Percentiles rank a stretch among this genome's conserved stretches.
Conservation (phyloP, 2,113 vertebrate genomes). For the Phalacrocorax carbo region DNA sequence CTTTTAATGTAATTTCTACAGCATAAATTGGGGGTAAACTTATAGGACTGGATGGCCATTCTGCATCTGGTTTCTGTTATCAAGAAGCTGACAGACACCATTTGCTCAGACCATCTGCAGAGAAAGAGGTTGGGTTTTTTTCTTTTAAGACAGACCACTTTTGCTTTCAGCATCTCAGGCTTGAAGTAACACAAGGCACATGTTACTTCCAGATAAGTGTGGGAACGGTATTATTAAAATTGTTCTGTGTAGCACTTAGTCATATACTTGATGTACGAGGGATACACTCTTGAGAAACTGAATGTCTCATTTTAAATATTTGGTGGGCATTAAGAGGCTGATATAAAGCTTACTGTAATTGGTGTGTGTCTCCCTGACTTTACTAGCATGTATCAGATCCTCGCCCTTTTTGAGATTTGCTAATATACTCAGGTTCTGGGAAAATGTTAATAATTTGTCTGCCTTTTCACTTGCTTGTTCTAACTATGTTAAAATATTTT, state of each 20-base stretch:
- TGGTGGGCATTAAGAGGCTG: neutral
- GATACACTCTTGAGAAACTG: neutral
- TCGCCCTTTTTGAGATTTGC: neutral
- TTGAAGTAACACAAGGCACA: neutral
- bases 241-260: neutral
- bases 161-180: neutral
- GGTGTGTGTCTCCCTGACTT: neutral
- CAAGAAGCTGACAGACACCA: neutral
- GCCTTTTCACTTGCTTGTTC: neutral
- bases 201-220: neutral
- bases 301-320: neutral
- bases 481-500: neutral
- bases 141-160: neutral
- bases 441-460: neutral
- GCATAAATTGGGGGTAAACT: neutral
- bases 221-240: constrained; percentile 6
- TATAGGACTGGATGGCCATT: neutral
- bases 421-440: neutral
- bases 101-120: neutral
- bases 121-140: neutral
- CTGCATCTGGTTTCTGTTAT: constrained; percentile 39
- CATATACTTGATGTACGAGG: neutral
- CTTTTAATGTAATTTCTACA: constrained; percentile 18
- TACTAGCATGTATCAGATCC: neutral
- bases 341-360: neutral